Percentiles rank a stretch among this genome's conserved stretches.
Conservation (phyloP, 2,113 vertebrate species). For the Pungitius pungitius region DNA sequence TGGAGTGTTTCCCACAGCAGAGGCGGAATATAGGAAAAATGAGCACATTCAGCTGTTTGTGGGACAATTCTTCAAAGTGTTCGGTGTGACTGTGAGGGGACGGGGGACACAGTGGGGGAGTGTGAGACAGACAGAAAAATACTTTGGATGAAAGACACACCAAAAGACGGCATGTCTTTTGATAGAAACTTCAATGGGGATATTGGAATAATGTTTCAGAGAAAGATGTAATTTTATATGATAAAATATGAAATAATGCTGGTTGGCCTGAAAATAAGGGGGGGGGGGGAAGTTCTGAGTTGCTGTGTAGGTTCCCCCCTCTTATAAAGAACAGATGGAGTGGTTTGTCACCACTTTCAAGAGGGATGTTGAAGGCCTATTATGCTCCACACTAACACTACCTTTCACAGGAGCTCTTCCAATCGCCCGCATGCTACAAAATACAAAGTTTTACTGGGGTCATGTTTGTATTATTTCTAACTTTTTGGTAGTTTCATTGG, state of each 20-base stretch:
- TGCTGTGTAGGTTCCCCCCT: background rate
- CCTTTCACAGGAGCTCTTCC: too few relatives aligned
- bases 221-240: background rate
- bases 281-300: too few relatives aligned
- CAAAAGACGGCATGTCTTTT: background rate
- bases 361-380: too few relatives aligned
- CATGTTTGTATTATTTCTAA: too few relatives aligned
- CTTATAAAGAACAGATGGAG: too few relatives aligned
- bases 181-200: background rate
- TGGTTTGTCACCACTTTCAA: too few relatives aligned
- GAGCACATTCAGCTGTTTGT: slow-evolving; percentile 50
- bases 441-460: too few relatives aligned
- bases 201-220: background rate
- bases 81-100: slow-evolving; percentile 39
- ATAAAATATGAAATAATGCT: background rate
- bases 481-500: too few relatives aligned
- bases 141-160: background rate
- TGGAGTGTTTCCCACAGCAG: slow-evolving; percentile 63
- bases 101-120: slow-evolving; percentile 16
- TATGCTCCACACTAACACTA: too few relatives aligned
- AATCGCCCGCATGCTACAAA: too few relatives aligned
- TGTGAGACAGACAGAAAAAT: background rate
- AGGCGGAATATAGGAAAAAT: slow-evolving; percentile 71
- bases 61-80: slow-evolving; percentile 32
- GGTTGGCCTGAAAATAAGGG: background rate